These are phyloP conservation scores for Bombyx mori DNA, from an alignment of 1,140 invertebrate genomes.

Conservation along the genomic window ASM3026992v2 NC_085108.1:57501-58000, in stretches of 20 bases:
- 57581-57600: background rate
- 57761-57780: too few relatives aligned
- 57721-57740: too few relatives aligned
- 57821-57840: too few relatives aligned
- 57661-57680: too few relatives aligned
- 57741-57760: too few relatives aligned
- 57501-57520: slow-evolving; percentile 2
- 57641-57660: too few relatives aligned
- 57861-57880: background rate
- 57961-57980: background rate
- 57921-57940: background rate
- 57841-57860: background rate
- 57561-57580: background rate
- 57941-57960: slow-evolving; percentile 2
- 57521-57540: background rate
- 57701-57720: too few relatives aligned
- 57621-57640: background rate
- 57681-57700: too few relatives aligned
- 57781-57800: too few relatives aligned
- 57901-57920: background rate
- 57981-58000: slow-evolving; percentile 3
- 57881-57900: background rate
- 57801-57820: too few relatives aligned
- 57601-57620: background rate
- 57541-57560: background rate